These are phyloP conservation scores for Tetragnatha versicolor DNA, from an alignment of 1,140 invertebrate genomes.

Conservation along the genomic window DNA sequence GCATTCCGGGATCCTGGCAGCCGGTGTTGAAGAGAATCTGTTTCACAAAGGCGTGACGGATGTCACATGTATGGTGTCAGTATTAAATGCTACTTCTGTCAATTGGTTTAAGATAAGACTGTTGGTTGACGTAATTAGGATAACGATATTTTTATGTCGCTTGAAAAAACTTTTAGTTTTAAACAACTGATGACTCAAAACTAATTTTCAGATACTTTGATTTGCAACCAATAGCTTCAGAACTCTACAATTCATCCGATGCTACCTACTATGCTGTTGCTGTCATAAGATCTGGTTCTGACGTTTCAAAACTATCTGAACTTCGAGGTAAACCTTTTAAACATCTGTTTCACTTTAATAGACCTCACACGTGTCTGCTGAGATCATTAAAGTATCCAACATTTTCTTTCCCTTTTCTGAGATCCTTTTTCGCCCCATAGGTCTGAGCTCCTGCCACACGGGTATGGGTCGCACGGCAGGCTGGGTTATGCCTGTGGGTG, in stretches of 20 bases:
- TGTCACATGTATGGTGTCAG: too few species aligned
- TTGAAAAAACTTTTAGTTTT: too few species aligned
- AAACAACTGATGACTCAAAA: too few species aligned
- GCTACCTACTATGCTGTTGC: conserved; percentile 71
- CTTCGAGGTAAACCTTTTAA: conserved; percentile 66
- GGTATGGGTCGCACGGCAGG: conserved; percentile 61
- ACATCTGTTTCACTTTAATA: background rate
- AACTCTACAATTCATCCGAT: conserved; percentile 67
- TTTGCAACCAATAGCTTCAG: conserved; percentile 68
- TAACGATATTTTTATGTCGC: too few species aligned
- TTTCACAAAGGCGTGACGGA: too few species aligned
- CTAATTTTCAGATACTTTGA: conserved; percentile 57
- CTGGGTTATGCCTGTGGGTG: conserved; percentile 68
- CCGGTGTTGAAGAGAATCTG: too few species aligned
- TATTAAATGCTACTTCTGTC: too few species aligned
- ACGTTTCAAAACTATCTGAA: conserved; percentile 70
- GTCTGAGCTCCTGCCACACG: conserved; percentile 69
- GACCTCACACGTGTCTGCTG: background rate
- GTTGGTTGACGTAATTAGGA: too few species aligned
- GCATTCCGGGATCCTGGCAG: too few species aligned
- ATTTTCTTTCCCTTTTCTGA: background rate
- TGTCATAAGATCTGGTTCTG: conserved; percentile 68
- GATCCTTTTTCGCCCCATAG: conserved; percentile 1
- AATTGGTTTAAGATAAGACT: too few species aligned
- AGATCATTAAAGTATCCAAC: background rate